phyloP scores from a whole-genome alignment of 2,888 invertebrate genomes.

The Zhuqinia jingwanae region DNA sequence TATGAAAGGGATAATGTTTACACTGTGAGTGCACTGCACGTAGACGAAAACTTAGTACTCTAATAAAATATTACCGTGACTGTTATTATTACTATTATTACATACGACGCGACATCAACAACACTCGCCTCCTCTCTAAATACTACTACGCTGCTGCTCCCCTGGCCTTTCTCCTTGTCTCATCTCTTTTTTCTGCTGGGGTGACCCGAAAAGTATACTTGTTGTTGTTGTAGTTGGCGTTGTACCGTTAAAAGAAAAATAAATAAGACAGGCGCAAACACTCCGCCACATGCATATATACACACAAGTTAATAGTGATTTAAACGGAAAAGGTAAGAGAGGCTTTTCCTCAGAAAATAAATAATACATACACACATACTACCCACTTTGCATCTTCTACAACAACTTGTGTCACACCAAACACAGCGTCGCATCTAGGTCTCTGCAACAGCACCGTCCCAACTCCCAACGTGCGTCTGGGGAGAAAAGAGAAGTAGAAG shows the following conservation, averaged over 20 bases:
- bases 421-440: neutral
- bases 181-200: neutral
- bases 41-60: neutral
- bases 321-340: slow-evolving; percentile 31
- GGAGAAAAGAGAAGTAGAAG: slow-evolving; percentile 36
- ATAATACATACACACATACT: too few relatives aligned
- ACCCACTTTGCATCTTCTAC: neutral
- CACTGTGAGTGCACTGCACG: neutral
- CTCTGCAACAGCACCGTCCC: neutral
- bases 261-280: neutral
- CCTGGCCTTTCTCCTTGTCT: neutral
- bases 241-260: neutral
- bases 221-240: neutral
- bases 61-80: slow-evolving; percentile 12
- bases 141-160: too few relatives aligned
- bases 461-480: slow-evolving; percentile 4
- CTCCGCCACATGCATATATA: too few relatives aligned
- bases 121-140: neutral
- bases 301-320: slow-evolving; percentile 16
- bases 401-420: slow-evolving; percentile 19
- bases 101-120: neutral
- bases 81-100: neutral
- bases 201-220: slow-evolving; percentile 34
- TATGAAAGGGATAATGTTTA: neutral
- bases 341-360: slow-evolving; percentile 13